Percentiles rank a stretch among this genome's conserved stretches.
These are phyloP conservation scores for Gallinago jamesoni DNA, from an alignment of 2,113 vertebrate species.

Conservation along the genomic window DNA sequence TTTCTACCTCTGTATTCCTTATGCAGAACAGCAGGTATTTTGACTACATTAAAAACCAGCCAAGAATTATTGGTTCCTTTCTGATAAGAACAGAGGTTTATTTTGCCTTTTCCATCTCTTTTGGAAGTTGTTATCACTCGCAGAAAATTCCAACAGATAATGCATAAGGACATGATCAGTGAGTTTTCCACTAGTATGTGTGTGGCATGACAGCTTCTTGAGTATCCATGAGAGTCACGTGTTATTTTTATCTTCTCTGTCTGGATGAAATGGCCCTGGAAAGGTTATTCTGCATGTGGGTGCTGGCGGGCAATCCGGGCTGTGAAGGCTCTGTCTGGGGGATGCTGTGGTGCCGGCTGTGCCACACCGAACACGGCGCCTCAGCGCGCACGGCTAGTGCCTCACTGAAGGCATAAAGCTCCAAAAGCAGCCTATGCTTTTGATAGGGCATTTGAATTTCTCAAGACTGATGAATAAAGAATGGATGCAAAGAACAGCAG, in stretches of 20 bases:
- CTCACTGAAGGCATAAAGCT: not conserved
- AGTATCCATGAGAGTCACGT: not conserved
- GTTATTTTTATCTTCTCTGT: not conserved
- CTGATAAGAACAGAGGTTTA: not conserved
- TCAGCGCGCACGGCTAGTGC: not conserved
- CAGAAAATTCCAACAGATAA: not conserved
- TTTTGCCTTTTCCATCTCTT: not conserved
- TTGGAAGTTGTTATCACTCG: not conserved
- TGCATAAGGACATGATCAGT: not conserved
- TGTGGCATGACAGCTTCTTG: not conserved
- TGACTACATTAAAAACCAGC: not conserved
- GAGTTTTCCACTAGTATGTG: not conserved
- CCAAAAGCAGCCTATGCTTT: not conserved
- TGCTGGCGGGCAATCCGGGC: not conserved
- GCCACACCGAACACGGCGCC: no score
- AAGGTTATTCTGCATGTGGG: not conserved
- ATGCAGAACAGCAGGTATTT: not conserved
- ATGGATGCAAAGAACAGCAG: not conserved
- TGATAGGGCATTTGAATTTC: not conserved
- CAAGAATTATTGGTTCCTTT: not conserved
- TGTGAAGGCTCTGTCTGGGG: not conserved
- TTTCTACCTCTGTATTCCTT: not conserved
- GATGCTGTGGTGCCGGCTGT: not conserved
- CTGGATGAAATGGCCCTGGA: not conserved
- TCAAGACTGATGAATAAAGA: not conserved